Percentiles rank a stretch among this genome's conserved stretches.
Evolutionary conservation across 2,797 vertebrate genomes (phyloP).

Genomic region (Pseudochirops corinnae): DNA sequence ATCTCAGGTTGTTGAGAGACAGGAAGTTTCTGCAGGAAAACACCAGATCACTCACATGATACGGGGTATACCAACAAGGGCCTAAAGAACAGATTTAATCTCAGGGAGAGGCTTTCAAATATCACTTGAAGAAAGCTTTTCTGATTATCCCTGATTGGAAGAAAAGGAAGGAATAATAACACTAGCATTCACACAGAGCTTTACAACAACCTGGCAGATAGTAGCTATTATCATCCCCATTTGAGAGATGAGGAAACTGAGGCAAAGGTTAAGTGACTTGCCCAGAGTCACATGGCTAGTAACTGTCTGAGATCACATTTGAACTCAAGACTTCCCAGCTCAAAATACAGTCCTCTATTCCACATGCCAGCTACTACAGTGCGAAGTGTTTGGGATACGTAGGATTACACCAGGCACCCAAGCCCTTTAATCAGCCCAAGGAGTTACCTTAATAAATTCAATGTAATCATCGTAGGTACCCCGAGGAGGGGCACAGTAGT

Average conservation of each 20-base stretch:
- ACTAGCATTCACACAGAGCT: neutral
- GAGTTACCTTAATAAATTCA: conserved; percentile 94
- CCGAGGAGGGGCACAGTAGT: conserved; percentile 93
- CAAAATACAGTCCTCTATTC: neutral
- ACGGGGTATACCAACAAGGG: conserved; percentile 20
- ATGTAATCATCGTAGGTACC: conserved; percentile 92
- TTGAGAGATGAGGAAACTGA: neutral
- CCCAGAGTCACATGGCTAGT: neutral
- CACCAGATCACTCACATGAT: conserved; percentile 34
- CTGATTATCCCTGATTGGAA: conserved; percentile 42
- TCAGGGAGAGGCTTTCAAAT: neutral
- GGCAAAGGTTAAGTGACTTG: neutral
- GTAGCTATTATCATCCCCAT: neutral
- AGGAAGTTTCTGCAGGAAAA: conserved; percentile 90
- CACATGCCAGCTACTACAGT: neutral
- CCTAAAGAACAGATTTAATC: conserved; percentile 30
- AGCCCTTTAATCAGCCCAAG: conserved; percentile 23
- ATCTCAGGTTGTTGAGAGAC: conserved; percentile 94
- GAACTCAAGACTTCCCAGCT: neutral
- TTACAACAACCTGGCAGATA: neutral
- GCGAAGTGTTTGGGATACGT: neutral
- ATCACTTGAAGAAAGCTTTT: conserved; percentile 36
- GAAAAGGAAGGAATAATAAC: conserved; percentile 15
- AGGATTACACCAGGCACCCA: neutral
- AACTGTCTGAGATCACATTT: neutral